Conservation (phyloP, 64 coral and sea anemone species). For the Porites lutea region DNA sequence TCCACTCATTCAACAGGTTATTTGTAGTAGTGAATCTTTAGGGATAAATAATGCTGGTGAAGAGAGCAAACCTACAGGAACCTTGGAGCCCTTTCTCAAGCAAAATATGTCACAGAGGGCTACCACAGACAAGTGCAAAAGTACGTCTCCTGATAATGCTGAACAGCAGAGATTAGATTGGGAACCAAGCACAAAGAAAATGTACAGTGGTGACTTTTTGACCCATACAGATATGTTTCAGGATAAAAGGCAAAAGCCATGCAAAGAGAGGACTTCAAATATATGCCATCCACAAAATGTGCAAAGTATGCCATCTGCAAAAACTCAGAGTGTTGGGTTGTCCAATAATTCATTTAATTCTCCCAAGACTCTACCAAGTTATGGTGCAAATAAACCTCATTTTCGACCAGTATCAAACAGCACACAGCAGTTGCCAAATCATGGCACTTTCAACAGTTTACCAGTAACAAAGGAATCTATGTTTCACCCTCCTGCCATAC, state of each 20-base stretch:
- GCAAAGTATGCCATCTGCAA: neutral
- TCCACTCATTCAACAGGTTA: neutral
- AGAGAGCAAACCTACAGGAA: slow-evolving; percentile 5
- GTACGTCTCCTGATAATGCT: neutral
- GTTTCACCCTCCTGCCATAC: slow-evolving; percentile 4
- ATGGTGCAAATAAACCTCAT: neutral
- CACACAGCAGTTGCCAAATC: neutral
- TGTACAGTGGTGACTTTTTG: neutral
- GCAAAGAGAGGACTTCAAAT: neutral
- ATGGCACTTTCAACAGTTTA: neutral
- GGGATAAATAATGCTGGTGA: neutral
- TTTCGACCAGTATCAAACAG: slow-evolving; percentile 20
- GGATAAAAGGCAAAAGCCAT: neutral
- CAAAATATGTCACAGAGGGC: neutral
- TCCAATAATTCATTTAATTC: neutral
- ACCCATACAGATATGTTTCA: neutral
- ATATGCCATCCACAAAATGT: too few relatives aligned
- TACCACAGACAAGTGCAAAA: neutral
- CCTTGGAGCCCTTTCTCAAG: neutral
- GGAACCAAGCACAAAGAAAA: slow-evolving; percentile 15
- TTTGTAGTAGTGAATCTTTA: neutral
- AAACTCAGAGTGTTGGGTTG: neutral
- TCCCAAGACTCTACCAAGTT: neutral
- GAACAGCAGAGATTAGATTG: slow-evolving; percentile 5
- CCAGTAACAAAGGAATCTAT: neutral